Evolutionary conservation across 2,888 invertebrate genomes (phyloP).

Genomic region (Philopedon plagiatum): DNA sequence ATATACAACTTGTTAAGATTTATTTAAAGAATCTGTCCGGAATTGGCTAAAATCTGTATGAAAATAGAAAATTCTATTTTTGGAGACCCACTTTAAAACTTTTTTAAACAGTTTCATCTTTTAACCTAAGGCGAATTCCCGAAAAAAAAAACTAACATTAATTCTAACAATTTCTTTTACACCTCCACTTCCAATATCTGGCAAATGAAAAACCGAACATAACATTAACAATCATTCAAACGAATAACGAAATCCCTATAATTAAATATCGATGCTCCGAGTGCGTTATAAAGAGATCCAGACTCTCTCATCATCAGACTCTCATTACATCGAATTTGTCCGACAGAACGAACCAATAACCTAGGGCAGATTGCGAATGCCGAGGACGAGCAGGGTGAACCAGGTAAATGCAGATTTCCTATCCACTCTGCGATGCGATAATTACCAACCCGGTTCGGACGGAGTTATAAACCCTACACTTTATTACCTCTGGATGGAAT

Average conservation of each 20-base stretch:
- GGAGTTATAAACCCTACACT: constrained; percentile 25
- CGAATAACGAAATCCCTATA: neutral
- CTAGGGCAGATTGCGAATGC: constrained; percentile 1
- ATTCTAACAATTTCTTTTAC: too few relatives aligned
- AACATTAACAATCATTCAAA: too few relatives aligned
- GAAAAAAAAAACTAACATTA: too few relatives aligned
- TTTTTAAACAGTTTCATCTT: too few relatives aligned
- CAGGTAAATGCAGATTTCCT: constrained; percentile 14
- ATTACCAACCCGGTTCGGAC: constrained; percentile 17
- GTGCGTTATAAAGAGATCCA: constrained; percentile 9
- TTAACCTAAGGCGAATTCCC: too few relatives aligned
- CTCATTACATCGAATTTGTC: constrained; percentile 16
- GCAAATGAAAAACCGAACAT: too few relatives aligned
- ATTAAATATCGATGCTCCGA: neutral
- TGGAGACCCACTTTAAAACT: too few relatives aligned
- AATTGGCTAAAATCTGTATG: too few relatives aligned
- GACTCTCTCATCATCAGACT: neutral
- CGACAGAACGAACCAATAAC: constrained; percentile 16
- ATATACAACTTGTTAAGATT: too few relatives aligned
- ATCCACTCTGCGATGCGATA: constrained; percentile 18
- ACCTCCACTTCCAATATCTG: too few relatives aligned
- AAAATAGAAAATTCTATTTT: too few relatives aligned
- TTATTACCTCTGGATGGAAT: constrained; percentile 28
- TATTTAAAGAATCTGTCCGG: too few relatives aligned
- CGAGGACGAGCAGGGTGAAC: neutral